Conservation (phyloP, 2,888 invertebrate genomes). For the Tuta absoluta region DNA sequence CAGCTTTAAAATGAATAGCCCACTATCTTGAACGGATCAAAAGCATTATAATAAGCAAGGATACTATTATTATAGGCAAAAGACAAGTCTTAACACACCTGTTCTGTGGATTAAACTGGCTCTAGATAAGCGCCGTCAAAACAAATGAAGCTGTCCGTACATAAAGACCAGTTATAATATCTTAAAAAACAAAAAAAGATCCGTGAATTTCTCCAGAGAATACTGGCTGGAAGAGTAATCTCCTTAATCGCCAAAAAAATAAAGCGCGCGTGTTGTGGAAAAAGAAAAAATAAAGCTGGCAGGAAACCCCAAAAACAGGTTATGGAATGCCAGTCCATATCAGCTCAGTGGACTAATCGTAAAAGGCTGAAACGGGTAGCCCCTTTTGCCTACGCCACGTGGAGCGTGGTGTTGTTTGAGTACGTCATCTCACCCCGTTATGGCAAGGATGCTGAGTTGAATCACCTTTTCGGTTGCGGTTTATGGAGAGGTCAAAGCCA, state of each 20-base stretch:
- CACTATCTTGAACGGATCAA: conserved; percentile 20
- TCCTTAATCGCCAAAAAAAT: conserved; percentile 43
- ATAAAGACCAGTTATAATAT: conserved; percentile 12
- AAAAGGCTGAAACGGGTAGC: conserved; percentile 77
- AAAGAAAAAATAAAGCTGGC: conserved; percentile 55
- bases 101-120: conserved; percentile 24
- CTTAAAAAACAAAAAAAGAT: not conserved
- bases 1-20: conserved; percentile 17
- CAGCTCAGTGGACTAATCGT: conserved; percentile 79
- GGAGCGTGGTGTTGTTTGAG: conserved; percentile 67
- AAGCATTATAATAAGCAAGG: conserved; percentile 21
- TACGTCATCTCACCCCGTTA: conserved; percentile 67
- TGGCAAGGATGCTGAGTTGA: conserved; percentile 65
- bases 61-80: conserved; percentile 17
- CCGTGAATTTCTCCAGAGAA: conserved; percentile 10
- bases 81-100: conserved; percentile 24
- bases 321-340: conserved; percentile 77
- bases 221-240: not conserved
- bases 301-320: conserved; percentile 81
- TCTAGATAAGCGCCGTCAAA: conserved; percentile 24
- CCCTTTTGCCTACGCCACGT: conserved; percentile 72
- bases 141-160: conserved; percentile 16
- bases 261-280: conserved; percentile 37
- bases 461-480: conserved; percentile 46
- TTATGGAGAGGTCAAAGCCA: conserved; percentile 24